Conservation (phyloP, 64 coral and sea anemone genomes). For the Porites australiensis region DNA sequence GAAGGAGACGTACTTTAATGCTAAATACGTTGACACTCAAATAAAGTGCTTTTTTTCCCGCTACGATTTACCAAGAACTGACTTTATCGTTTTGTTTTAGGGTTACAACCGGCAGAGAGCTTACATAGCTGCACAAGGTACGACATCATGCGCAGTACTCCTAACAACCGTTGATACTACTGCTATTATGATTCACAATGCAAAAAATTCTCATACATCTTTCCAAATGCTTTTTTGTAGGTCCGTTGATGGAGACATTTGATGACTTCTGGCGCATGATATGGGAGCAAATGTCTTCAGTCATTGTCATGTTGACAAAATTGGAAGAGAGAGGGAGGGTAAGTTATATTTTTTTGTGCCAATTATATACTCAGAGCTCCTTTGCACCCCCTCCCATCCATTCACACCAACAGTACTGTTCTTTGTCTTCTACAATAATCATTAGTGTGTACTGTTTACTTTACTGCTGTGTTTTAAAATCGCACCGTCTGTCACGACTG, state of each 20-base stretch:
- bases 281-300: conserved; percentile 85
- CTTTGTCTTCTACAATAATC: no score
- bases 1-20: no score
- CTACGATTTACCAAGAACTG: neutral
- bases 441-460: no score
- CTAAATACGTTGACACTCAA: no score
- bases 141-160: neutral
- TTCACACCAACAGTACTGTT: no score
- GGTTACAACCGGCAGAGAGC: conserved; percentile 80
- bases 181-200: neutral
- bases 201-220: neutral
- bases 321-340: conserved; percentile 92
- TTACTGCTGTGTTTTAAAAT: no score
- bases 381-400: neutral
- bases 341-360: neutral
- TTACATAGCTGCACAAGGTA: conserved; percentile 87
- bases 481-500: no score
- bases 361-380: no score
- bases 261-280: conserved; percentile 98
- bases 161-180: neutral
- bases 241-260: conserved; percentile 81
- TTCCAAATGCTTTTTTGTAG: neutral
- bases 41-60: neutral
- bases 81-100: conserved; percentile 7
- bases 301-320: conserved; percentile 95